phyloP scores from a whole-genome alignment of 2,797 vertebrate species.

The Gallinago solitaria region DNA sequence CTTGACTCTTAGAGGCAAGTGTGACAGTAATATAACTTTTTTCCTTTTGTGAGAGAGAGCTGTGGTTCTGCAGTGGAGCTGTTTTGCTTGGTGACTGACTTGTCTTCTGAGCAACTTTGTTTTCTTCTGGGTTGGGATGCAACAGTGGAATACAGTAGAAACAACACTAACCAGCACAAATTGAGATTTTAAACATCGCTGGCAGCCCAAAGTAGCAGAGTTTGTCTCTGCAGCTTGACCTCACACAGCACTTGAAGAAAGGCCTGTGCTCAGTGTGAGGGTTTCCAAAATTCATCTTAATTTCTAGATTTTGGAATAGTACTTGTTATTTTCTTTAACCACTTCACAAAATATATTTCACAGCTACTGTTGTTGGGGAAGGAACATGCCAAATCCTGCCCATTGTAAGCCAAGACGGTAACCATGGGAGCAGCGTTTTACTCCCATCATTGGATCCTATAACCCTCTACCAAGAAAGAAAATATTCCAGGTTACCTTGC shows the following conservation, averaged over 20 bases:
- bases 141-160: neutral
- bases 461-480: neutral
- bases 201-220: neutral
- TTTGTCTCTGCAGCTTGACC: neutral
- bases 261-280: accelerated
- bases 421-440: neutral
- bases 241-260: neutral
- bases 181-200: neutral
- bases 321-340: neutral
- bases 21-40: neutral
- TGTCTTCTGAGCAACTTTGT: neutral
- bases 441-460: neutral
- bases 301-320: neutral
- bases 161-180: neutral
- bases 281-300: neutral
- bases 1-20: neutral
- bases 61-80: neutral
- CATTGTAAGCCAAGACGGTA: neutral
- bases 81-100: neutral
- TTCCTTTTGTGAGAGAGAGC: neutral
- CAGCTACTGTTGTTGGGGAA: neutral
- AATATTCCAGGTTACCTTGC: neutral
- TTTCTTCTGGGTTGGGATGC: neutral
- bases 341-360: neutral
- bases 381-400: neutral